Conservation (phyloP, 1,140 invertebrate species). For the Brachionus plicatilis region DNA sequence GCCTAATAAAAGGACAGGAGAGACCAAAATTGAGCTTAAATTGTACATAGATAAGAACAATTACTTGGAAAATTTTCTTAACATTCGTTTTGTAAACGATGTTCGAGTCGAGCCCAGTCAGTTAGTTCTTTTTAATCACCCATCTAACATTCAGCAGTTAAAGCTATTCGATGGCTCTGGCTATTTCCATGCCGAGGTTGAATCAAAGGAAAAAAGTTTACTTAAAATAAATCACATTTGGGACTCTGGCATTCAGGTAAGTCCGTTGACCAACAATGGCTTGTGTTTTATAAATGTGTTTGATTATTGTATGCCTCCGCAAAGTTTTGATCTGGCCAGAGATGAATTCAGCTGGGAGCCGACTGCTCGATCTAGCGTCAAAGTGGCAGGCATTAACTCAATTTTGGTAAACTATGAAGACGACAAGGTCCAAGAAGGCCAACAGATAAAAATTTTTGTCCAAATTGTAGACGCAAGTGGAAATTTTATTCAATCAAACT, state of each 20-base stretch:
- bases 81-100: neutral
- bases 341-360: neutral
- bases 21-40: neutral
- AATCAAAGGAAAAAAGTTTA: neutral
- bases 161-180: neutral
- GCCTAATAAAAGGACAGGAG: neutral
- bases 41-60: neutral
- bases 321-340: neutral
- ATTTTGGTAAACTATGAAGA: constrained; percentile 26
- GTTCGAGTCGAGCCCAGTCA: neutral
- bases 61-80: neutral
- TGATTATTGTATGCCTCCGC: constrained; percentile 10
- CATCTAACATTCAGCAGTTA: neutral
- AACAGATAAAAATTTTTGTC: constrained; percentile 9
- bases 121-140: constrained; percentile 6
- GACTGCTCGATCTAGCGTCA: neutral
- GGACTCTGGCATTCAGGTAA: neutral
- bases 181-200: neutral
- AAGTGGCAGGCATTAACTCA: constrained; percentile 15
- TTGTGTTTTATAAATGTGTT: neutral
- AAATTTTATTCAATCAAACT: constrained; percentile 10
- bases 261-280: neutral
- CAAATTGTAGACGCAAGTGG: constrained; percentile 14
- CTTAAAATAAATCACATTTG: neutral
- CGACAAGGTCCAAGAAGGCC: neutral